Conservation (phyloP, 1,140 invertebrate species). For the Cecropterus lyciades region DNA sequence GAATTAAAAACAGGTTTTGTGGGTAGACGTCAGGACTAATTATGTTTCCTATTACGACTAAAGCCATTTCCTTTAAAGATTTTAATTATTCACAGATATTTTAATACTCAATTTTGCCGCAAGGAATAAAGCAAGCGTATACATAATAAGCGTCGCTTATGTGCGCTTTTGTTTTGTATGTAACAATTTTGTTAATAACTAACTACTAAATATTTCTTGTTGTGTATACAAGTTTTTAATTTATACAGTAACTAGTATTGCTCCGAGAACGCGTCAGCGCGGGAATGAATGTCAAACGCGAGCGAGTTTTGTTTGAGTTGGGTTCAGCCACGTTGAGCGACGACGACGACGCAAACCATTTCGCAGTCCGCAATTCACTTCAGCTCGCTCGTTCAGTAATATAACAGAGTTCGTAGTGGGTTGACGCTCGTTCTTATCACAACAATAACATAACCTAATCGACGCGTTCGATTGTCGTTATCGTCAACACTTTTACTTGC, state of each 20-base stretch:
- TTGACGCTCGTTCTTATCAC: slow-evolving; percentile 50
- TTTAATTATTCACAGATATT: no score
- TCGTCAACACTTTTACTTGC: slow-evolving; percentile 54
- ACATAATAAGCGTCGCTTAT: no score
- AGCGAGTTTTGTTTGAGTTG: slow-evolving; percentile 14
- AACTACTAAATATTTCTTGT: neutral
- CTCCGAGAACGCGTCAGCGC: slow-evolving; percentile 8
- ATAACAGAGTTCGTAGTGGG: slow-evolving; percentile 54
- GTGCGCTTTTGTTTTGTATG: no score
- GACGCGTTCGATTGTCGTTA: slow-evolving; percentile 43
- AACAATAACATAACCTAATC: slow-evolving; percentile 67
- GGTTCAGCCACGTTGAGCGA: slow-evolving; percentile 4
- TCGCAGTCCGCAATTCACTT: slow-evolving; percentile 60
- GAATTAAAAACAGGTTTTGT: no score
- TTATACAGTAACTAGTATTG: slow-evolving; percentile 5
- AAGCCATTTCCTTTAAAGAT: no score
- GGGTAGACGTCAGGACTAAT: no score
- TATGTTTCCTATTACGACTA: no score
- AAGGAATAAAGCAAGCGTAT: no score
- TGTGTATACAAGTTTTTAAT: slow-evolving; percentile 5
- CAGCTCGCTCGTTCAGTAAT: slow-evolving; percentile 59
- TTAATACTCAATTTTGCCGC: no score
- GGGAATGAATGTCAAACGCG: neutral
- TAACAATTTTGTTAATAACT: no score
- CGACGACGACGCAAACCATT: slow-evolving; percentile 44